Evolutionary conservation across 2,888 invertebrate genomes (phyloP), one percentile per base, ranked within the genome.

Genomic region (Digitonthophagus gazella): DNA sequence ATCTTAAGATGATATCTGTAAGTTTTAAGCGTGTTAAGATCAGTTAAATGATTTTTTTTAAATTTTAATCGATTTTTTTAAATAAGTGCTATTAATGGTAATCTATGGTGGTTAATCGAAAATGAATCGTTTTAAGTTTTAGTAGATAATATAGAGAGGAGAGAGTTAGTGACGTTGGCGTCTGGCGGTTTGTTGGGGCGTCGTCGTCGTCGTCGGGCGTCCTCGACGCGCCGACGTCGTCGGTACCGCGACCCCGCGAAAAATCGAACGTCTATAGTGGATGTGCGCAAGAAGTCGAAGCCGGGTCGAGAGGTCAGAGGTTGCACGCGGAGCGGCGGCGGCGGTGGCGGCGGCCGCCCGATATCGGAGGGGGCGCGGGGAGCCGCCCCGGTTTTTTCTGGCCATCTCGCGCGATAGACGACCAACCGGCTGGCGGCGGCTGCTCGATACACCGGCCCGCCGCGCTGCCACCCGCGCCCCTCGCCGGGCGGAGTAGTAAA

Each of bases 281-380:
- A 19, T 58, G 19, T 58, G 80, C 81, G 80, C 80, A 80, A 80
- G 80, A 80, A 80, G 79, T 76, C 78, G 78, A 78, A 58, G 58
- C 73, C 73, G 76, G 76, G 76, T 75, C 76, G 76, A 75, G 76
- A 76, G 76, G 78, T 78, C 78, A 77, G 75, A 76, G 76, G 77
- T 76, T 75, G 73, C 11, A n/a, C 64, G 54, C 15, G 11, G 44
- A 19, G 16, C 58, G 14, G 4, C 22, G 8, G 16, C n/a, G 20
- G 66, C 58, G 66, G 58, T 19, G 14, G 58, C 22, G 63, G 15
- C n/a, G 57, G 58, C 20, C 54, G 18, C 54, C 54, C 55, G 65
- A 65, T 65, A 54, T 16, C 54, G 15, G 65, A 8, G 65, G 16
- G 54, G 55, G 65, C 2, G 19, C 64, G 55, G 65, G 18, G 15